Percentiles rank a stretch among this genome's conserved stretches.
Conservation (phyloP, 2,888 invertebrate genomes). For the Netelia fuscicornis region DNA sequence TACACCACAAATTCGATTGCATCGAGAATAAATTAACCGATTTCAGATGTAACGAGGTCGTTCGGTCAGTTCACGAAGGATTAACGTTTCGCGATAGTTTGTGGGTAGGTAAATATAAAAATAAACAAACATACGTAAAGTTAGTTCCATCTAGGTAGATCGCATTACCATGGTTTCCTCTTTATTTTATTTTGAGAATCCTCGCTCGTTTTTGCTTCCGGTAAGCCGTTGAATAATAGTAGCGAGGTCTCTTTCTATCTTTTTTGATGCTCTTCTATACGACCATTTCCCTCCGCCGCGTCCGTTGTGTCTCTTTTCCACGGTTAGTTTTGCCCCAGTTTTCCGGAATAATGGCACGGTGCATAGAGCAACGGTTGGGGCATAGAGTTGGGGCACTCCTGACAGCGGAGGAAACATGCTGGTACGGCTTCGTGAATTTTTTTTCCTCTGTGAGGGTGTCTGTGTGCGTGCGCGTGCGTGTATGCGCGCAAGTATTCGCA, state of each 20-base stretch:
- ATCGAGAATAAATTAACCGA: constrained; percentile 28
- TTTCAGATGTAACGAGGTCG: not conserved
- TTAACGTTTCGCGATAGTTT: not conserved
- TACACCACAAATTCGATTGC: constrained; percentile 13
- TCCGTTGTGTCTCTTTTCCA: not conserved
- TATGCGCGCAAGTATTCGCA: not conserved
- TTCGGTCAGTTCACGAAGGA: not conserved
- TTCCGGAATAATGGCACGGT: constrained; percentile 41
- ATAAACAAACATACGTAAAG: not conserved
- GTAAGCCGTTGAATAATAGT: constrained; percentile 34
- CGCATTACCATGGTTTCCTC: not conserved
- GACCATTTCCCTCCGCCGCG: not conserved
- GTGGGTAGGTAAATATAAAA: not conserved
- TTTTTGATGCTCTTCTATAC: not conserved
- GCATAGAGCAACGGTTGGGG: not conserved
- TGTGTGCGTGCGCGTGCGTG: not conserved
- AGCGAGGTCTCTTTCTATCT: not conserved
- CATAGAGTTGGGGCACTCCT: not conserved
- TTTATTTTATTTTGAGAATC: constrained; percentile 21
- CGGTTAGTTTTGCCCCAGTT: constrained; percentile 60
- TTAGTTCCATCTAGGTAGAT: not conserved
- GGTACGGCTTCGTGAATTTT: not conserved
- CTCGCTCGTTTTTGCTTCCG: constrained; percentile 18
- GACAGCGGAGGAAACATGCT: not conserved
- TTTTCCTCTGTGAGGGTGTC: not conserved